Conservation (phyloP, 2,888 invertebrate genomes). For the Conchocele bisecta region DNA sequence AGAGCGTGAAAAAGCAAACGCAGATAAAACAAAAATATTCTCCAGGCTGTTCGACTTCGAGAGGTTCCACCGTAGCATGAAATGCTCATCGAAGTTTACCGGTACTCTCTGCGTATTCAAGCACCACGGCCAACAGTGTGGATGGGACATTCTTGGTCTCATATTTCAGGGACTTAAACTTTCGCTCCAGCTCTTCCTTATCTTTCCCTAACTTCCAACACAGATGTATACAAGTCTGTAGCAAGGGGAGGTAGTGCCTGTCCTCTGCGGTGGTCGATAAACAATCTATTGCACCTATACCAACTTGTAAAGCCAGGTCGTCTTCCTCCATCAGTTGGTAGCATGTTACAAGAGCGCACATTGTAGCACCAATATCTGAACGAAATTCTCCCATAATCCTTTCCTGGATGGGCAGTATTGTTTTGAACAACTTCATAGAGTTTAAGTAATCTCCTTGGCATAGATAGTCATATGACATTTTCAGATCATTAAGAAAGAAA, state of each 20-base stretch:
- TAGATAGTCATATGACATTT: slow-evolving; percentile 73
- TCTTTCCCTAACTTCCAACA: slow-evolving; percentile 81
- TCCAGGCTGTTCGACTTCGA: too few relatives aligned
- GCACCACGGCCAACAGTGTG: too few relatives aligned
- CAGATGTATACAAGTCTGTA: slow-evolving; percentile 76
- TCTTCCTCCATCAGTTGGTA: slow-evolving; percentile 74
- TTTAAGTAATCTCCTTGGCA: slow-evolving; percentile 74
- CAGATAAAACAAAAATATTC: too few relatives aligned
- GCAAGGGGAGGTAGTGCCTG: slow-evolving; percentile 74
- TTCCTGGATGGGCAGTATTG: slow-evolving; percentile 78
- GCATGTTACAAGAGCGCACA: slow-evolving; percentile 79
- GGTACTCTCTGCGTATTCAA: too few relatives aligned
- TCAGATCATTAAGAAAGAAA: slow-evolving; percentile 77
- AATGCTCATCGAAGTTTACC: too few relatives aligned
- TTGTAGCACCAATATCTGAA: slow-evolving; percentile 70
- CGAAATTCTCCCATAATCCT: slow-evolving; percentile 78
- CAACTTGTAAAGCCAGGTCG: slow-evolving; percentile 76
- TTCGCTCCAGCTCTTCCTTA: slow-evolving; percentile 79
- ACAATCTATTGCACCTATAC: slow-evolving; percentile 76
- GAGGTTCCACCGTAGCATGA: too few relatives aligned
- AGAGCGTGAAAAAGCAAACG: too few relatives aligned
- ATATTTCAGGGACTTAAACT: too few relatives aligned
- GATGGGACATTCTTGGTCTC: too few relatives aligned
- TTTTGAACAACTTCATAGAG: slow-evolving; percentile 76
- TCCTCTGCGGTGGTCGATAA: slow-evolving; percentile 66